phyloP scores from a whole-genome alignment of 2,797 vertebrate genomes.

The Furcifer pardalis region DNA sequence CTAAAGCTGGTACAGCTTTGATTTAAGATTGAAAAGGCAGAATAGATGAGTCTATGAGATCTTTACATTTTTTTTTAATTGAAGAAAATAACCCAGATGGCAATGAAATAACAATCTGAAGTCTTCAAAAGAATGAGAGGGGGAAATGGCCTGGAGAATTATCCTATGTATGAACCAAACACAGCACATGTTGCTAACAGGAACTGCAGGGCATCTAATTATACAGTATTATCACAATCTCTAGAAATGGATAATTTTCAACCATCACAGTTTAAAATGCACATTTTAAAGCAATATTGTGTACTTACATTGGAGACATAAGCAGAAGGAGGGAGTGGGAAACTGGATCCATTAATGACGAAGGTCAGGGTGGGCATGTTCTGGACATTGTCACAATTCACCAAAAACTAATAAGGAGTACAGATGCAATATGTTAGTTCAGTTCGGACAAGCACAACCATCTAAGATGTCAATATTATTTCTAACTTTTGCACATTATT shows the following conservation, averaged over 20 bases:
- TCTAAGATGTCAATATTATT: too few species aligned
- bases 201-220: neutral
- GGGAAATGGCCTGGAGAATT: too few species aligned
- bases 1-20: neutral
- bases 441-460: neutral
- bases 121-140: neutral
- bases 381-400: slow-evolving; percentile 40
- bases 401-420: neutral
- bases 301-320: slow-evolving; percentile 69
- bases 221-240: neutral
- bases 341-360: slow-evolving; percentile 66
- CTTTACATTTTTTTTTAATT: rapidly evolving
- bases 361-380: slow-evolving; percentile 77
- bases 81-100: rapidly evolving
- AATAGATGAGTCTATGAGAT: rapidly evolving
- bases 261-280: neutral
- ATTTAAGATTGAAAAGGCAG: rapidly evolving
- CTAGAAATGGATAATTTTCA: neutral
- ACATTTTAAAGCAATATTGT: neutral
- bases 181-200: neutral
- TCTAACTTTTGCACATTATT: too few species aligned
- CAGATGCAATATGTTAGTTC: neutral
- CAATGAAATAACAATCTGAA: neutral
- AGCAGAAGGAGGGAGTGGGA: slow-evolving; percentile 74
- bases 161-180: neutral